Base-by-base conservation (phyloP, 2,113 vertebrate species). In the Saimiri boliviensis region DNA sequence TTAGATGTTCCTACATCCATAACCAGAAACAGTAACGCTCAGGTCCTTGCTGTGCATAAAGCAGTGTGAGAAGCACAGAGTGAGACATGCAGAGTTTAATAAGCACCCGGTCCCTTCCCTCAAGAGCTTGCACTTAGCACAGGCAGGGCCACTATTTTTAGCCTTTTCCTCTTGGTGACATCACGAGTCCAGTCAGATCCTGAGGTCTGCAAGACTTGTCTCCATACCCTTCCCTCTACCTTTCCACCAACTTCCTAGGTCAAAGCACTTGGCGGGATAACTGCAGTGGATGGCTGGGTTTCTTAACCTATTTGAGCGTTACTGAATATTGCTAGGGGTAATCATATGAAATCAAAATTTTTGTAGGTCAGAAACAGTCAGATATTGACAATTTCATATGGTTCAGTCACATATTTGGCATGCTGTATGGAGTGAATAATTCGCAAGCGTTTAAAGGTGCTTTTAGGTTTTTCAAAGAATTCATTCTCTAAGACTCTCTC, bases 41-140 rank as follows among this genome's bases (percentile, higher is more conserved):
- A n/a, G 21, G 27, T 30, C 35, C 58, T 71, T 58, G 68, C 47
- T 40, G 7, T 56, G 27, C 68, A 6, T 30, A 45, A 17, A 27
- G 8, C 16, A 8, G 9, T 23, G 7, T 21, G 49, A 66, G 17
- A 71, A n/a, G 35, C 8, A 6, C 42, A 76, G n/a, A 80, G 13
- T 1, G 49, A 40, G 8, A 37, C 37, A 17, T 0, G 25, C 23
- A 76, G 35, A 37, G 0, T 12, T 45, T 14, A 20, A 2, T 9
- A 13, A 42, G 74, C 23, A 47, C 30, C 25, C 9, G 7, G 45
- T 2, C 6, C 20, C 83, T 88, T 45, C 30, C 35, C 12, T 86
- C 35, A 35, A 23, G 73, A 91, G 16, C 30, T 71, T 91, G 25
- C 8, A 47, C 0, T 21, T 10, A 21, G 8, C 37, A 4, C 4